Evolutionary conservation across 1,140 invertebrate species (phyloP), one percentile per base, ranked within the genome.

Genomic region (Habropoda laboriosa): DNA sequence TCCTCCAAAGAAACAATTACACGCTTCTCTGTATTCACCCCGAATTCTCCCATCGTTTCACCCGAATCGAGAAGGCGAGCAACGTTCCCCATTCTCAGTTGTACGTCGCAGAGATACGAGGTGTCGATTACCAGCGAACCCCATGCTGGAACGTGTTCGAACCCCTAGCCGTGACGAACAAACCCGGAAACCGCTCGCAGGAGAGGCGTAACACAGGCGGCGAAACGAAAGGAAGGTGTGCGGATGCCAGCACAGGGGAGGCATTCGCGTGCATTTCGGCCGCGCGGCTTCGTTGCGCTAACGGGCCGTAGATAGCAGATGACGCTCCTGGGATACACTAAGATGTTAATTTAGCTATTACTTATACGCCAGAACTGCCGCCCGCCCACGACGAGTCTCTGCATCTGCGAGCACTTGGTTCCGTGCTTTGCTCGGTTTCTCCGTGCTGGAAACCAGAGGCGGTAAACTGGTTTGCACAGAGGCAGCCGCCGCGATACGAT

Each of bases 311-410:
- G 87, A 89, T 90, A 92, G 84, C 91, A 92, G 91, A 92, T 91
- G 91, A 92, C 91, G 90, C 91, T 90, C 83, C 60, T 73, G 89
- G 90, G 88, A 91, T 91, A 89, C 89, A 88, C 90, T 86, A 90
- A 89, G 88, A 92, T 92, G 90, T 92, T 92, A 92, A 92, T 92
- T 92, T 88, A 89, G 88, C 90, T 90, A 91, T 91, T 91, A 92
- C 90, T 92, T 90, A 89, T 89, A 91, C 60, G 35, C 78, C 72
- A 35, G 79, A 79, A 81, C 57, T 76, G 61, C 71, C n/a, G n/a
- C n/a, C 66, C 47, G 47, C 40, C 45, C 66, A 66, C 73, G 79
- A 21, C 30, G 27, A 57, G 7, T 57, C 49, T 24, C 47, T 82
- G 74, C 75, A 83, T 27, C 47, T 35, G 47, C 70, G 80, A 82